These are phyloP conservation scores for Procavia capensis DNA, from an alignment of 2,113 vertebrate species.

Conservation along the genomic window DNA sequence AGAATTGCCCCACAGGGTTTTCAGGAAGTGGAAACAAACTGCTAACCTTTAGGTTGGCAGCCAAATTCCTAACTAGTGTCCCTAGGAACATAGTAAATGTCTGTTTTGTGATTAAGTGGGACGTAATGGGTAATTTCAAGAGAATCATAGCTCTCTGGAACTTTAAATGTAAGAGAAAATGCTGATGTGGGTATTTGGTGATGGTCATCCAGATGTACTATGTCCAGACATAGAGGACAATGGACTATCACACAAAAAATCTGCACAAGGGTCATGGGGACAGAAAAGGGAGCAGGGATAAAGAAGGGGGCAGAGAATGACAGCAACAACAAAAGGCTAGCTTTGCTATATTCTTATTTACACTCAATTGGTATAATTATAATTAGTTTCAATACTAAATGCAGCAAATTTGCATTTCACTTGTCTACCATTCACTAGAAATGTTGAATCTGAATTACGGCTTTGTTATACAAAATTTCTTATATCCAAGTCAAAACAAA, in stretches of 20 bases:
- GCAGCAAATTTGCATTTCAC: not conserved
- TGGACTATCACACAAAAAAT: not conserved
- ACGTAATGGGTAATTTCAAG: not conserved
- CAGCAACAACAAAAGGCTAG: not conserved
- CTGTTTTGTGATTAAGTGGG: not conserved
- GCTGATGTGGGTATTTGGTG: not conserved
- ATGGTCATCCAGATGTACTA: not conserved
- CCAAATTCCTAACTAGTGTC: too few relatives aligned
- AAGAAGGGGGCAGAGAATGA: rapidly evolving
- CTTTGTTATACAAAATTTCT: not conserved
- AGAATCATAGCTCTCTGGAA: not conserved
- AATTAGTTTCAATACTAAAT: not conserved
- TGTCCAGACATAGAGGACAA: not conserved
- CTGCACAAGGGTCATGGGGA: not conserved
- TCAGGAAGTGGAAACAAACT: too few relatives aligned
- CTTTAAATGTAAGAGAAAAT: not conserved
- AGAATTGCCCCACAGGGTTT: too few relatives aligned
- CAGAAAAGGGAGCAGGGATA: rapidly evolving
- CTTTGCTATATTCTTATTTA: not conserved
- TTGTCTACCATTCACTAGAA: not conserved
- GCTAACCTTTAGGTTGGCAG: too few relatives aligned
- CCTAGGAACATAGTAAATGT: not conserved
- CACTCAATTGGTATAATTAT: not conserved
- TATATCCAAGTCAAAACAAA: not conserved
- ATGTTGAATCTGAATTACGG: conserved; percentile 29